Percentiles rank a stretch among this genome's conserved stretches.
phyloP scores from a whole-genome alignment of 1,140 invertebrate genomes.

The Riptortus pedestris region DNA sequence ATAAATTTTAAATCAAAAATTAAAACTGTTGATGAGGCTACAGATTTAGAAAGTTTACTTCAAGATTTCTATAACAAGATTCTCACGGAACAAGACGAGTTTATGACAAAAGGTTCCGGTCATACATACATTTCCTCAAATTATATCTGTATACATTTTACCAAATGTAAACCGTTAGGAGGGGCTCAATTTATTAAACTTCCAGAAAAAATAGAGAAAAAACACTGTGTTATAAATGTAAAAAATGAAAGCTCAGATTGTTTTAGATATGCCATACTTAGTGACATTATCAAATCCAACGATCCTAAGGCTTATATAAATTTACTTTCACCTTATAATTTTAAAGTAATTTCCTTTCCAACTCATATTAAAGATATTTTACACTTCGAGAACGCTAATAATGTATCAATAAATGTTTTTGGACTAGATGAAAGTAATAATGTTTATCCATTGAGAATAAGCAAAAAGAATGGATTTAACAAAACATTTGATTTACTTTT shows the following conservation, averaged over 20 bases:
- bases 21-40: background rate
- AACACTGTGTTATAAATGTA: too few species aligned
- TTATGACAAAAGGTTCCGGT: background rate
- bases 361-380: background rate
- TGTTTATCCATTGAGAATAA: background rate
- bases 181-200: background rate
- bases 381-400: background rate
- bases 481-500: background rate
- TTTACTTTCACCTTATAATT: background rate
- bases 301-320: background rate
- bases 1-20: background rate
- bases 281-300: background rate
- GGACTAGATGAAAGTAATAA: background rate
- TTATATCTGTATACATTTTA: background rate
- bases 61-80: background rate
- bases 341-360: background rate
- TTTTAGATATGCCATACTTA: background rate
- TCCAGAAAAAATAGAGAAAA: too few species aligned
- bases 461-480: too few species aligned
- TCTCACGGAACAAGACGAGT: background rate
- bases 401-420: background rate
- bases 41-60: background rate
- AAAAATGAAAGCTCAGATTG: slow-evolving; percentile 1
- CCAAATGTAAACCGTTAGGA: background rate
- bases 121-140: background rate